Base-by-base conservation (phyloP, 2,888 invertebrate species). In the Orthonychiurus folsomi region DNA sequence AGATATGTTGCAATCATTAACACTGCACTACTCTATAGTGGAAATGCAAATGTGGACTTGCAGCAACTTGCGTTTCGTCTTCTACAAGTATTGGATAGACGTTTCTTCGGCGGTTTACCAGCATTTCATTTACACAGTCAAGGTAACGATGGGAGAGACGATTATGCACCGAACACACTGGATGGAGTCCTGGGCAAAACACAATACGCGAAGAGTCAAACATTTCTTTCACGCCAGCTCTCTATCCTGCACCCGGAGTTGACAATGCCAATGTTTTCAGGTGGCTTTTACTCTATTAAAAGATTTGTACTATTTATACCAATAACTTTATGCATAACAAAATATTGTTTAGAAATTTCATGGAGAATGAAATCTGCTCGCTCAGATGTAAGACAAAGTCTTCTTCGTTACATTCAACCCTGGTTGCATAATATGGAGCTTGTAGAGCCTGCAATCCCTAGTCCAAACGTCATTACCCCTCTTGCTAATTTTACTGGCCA, bases 201-300 rank as follows among this genome's bases (percentile, higher is more conserved):
- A 48, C 89, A 91, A 0, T 94, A 93, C 79, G 92, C 93, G 75
- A 85, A 93, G 66, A 93, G 93, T 50, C 96, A 96, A 79, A 85
- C 90, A 74, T 91, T 89, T 76, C 82, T 97, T 37, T 94, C 95
- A 0, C 84, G 90, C 52, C 94, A 96, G 76, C 82, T 99, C 74
- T 91, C 97, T 0, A 88, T 91, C 71, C 81, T 95, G 25, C 95
- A 97, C 76, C 95, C 97, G 0, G 96, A 97, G 76, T 83, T 99
- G 50, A 97, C 99, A 26, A 96, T 99, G 94, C 94, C 96, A 0
- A 94, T 99, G 86, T 96, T 99, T 80, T 96, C 96, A 76, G 96
- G 95, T 94, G 78, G 80, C 78, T 76, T 52, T 55, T 47, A 15
- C n/a, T n/a, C n/a, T n/a, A n/a, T n/a, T n/a, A n/a, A n/a, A n/a